A percentile compares a stretch with the other conserved stretches of the same genome.
Conservation (phyloP, 2,888 invertebrate genomes). For the Entomobrya multifasciata region DNA sequence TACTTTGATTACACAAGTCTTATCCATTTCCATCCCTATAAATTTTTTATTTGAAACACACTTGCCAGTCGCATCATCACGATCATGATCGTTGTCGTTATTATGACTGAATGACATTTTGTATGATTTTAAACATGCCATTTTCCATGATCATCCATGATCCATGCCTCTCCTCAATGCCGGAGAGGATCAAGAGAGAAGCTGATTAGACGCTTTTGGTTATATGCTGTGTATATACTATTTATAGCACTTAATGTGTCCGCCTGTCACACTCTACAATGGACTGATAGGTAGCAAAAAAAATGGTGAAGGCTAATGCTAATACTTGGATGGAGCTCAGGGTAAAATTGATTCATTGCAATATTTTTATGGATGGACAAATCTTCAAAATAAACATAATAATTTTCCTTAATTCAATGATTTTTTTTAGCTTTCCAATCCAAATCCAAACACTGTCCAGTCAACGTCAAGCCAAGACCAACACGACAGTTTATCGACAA, state of each 20-base stretch:
- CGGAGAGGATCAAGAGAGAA: background rate
- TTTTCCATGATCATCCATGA: conserved; percentile 54
- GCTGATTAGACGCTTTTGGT: background rate
- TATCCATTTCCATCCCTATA: conserved; percentile 57
- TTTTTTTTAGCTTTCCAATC: conserved; percentile 14
- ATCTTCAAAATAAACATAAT: conserved; percentile 7
- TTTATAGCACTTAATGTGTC: background rate
- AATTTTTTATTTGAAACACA: conserved; percentile 16
- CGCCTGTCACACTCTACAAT: background rate
- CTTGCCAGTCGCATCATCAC: background rate
- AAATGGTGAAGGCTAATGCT: conserved; percentile 48
- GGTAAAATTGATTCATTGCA: conserved; percentile 47
- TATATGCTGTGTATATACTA: background rate
- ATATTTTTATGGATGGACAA: conserved; percentile 47
- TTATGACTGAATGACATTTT: conserved; percentile 43
- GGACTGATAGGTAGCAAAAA: background rate
- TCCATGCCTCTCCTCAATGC: conserved; percentile 35
- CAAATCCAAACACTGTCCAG: background rate
- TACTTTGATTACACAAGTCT: conserved; percentile 72
- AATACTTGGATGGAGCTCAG: conserved; percentile 51
- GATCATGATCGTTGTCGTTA: background rate
- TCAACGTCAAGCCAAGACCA: background rate
- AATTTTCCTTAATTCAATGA: conserved; percentile 44
- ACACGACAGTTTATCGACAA: conserved; percentile 31
- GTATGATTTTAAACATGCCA: background rate